Base-by-base conservation (phyloP, 2,888 invertebrate species). In the Diaprepes abbreviatus region DNA sequence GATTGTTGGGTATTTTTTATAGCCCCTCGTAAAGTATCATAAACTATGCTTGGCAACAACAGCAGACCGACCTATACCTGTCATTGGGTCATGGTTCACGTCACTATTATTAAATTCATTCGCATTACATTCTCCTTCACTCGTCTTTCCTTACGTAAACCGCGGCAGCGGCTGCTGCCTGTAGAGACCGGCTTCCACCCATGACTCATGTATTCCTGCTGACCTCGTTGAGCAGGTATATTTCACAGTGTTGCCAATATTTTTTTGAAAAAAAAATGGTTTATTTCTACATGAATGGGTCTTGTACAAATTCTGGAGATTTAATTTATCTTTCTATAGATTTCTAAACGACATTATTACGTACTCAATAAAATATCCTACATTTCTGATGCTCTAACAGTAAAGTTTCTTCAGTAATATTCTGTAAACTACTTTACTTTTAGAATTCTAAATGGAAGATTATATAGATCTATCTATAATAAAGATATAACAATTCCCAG, bases 121-220 rank as follows among this genome's bases (percentile, higher is more conserved):
- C 33, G 6, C 33, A 28, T 52, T 54, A 36, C 54, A 36, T 33
- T 54, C 54, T 54, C 54, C 54, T 54, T 54, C 54, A 19, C 3
- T 54, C 35, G 54, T 54, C 54, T 54, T 54, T 54, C 24, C 33
- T 31, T 16, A 36, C 21, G 9, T 36, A 35, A 36, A 17, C 52
- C 17, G 17, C 31, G 31, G 7, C 31, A 5, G 33, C 19, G 1
- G 54, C 21, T 3, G 54, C 21, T 43, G 21, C 21, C 19, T 24
- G 43, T 4, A n/a, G 43, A 43, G 17, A 19, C 43, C 43, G 9
- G 43, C 43, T 43, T 43, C 43, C 43, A 21, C n/a, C 24, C 54
- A 21, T 54, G 54, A 54, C 54, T 54, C 54, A 54, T 35, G n/a
- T 17, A 19, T 54, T 36, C 36, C 33, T 35, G 19, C 36, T 52